Evolutionary conservation across 2,113 vertebrate genomes (phyloP).

Genomic region (Cheirogaleus medius): DNA sequence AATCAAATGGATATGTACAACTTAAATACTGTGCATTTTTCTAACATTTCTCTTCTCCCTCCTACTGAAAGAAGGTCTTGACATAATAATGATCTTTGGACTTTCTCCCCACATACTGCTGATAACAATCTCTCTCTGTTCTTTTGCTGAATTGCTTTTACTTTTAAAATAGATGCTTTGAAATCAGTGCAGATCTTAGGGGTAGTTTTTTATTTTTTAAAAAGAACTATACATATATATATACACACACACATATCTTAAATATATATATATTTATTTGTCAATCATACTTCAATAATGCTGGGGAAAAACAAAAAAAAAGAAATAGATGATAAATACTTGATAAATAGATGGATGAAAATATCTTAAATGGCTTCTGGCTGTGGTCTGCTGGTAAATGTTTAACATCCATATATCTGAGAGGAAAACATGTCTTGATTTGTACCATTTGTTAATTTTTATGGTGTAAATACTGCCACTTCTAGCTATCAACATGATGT

Average conservation of each 20-base stretch:
- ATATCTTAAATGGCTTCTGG: neutral
- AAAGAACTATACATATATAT: neutral
- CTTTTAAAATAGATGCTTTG: neutral
- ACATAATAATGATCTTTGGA: neutral
- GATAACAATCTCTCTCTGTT: neutral
- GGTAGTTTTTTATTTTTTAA: neutral
- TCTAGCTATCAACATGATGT: neutral
- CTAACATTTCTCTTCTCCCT: neutral
- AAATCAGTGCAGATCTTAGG: neutral
- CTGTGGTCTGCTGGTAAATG: neutral
- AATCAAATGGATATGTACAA: conserved; percentile 20
- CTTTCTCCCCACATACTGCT: neutral
- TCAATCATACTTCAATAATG: neutral
- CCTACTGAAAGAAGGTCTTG: neutral
- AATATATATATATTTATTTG: neutral
- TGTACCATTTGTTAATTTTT: neutral
- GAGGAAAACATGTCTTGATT: neutral
- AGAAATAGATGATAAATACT: neutral
- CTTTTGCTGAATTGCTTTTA: neutral
- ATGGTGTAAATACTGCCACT: neutral
- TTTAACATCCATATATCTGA: neutral
- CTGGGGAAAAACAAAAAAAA: rapidly evolving
- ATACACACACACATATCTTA: neutral
- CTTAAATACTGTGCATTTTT: neutral
- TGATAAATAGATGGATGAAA: neutral